phyloP scores from a whole-genome alignment of 1,140 invertebrate species.

The Drosophila trapezifrons region DNA sequence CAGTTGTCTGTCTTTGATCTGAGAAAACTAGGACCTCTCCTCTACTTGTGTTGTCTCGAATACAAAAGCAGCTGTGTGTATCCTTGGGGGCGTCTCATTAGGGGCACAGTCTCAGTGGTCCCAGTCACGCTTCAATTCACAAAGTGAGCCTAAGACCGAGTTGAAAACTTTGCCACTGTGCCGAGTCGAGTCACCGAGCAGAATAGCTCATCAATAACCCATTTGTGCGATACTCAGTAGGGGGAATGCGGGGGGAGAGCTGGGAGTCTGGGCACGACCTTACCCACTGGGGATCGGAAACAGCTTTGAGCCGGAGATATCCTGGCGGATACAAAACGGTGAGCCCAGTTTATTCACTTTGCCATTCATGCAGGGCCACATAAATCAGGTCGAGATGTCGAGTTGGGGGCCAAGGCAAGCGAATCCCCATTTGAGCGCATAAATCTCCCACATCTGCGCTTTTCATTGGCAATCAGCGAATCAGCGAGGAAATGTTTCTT shows the following conservation, averaged over 20 bases:
- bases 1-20: neutral
- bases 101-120: constrained; percentile 34
- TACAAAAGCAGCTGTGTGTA: constrained; percentile 23
- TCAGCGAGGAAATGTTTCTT: constrained; percentile 55
- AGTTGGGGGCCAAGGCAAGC: constrained; percentile 32
- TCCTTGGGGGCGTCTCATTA: constrained; percentile 46
- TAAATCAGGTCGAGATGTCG: constrained; percentile 41
- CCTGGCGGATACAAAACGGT: constrained; percentile 40
- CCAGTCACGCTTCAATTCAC: constrained; percentile 67
- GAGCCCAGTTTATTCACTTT: constrained; percentile 56
- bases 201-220: constrained; percentile 81
- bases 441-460: constrained; percentile 53
- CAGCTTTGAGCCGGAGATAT: constrained; percentile 44
- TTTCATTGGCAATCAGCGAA: constrained; percentile 69
- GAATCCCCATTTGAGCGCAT: constrained; percentile 24
- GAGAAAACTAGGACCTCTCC: constrained; percentile 5
- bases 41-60: neutral
- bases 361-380: constrained; percentile 47
- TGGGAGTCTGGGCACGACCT: constrained; percentile 46
- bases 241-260: neutral
- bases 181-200: constrained; percentile 48
- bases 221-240: constrained; percentile 62
- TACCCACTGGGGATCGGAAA: constrained; percentile 50
- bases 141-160: constrained; percentile 45
- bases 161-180: constrained; percentile 67